Conservation (phyloP, 2,888 invertebrate genomes). For the Meiosimyza decipiens region DNA sequence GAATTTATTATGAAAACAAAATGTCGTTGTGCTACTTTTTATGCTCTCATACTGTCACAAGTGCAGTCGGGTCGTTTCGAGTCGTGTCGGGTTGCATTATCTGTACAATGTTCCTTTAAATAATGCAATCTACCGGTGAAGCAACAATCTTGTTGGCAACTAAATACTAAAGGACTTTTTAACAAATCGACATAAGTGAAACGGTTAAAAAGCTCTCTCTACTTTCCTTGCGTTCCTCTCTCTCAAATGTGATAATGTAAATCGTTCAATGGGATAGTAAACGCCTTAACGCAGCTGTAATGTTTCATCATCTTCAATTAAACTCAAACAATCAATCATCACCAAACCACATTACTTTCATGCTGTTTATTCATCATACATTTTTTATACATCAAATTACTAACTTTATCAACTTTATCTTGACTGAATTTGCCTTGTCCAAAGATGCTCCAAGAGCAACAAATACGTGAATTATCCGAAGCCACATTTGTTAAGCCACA, state of each 20-base stretch:
- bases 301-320: conserved; percentile 30
- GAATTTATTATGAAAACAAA: conserved; percentile 7
- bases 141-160: no score
- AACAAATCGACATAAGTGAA: neutral
- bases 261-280: no score
- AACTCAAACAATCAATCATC: neutral
- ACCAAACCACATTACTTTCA: neutral
- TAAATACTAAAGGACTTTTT: neutral
- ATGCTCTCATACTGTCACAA: neutral
- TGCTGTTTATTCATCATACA: neutral
- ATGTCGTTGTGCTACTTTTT: neutral
- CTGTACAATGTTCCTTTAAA: no score
- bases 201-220: no score
- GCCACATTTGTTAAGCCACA: conserved; percentile 42
- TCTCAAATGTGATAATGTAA: neutral
- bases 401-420: conserved; percentile 7
- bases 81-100: no score
- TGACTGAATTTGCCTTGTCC: conserved; percentile 35
- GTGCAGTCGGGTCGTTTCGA: no score
- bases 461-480: conserved; percentile 43
- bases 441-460: conserved; percentile 61
- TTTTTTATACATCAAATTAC: neutral
- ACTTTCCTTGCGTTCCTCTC: no score
- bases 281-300: conserved; percentile 22
- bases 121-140: no score